A percentile compares a stretch with the other conserved stretches of the same genome.
Conservation (phyloP, 2,113 vertebrate species). For the Chloebia gouldiae region DNA sequence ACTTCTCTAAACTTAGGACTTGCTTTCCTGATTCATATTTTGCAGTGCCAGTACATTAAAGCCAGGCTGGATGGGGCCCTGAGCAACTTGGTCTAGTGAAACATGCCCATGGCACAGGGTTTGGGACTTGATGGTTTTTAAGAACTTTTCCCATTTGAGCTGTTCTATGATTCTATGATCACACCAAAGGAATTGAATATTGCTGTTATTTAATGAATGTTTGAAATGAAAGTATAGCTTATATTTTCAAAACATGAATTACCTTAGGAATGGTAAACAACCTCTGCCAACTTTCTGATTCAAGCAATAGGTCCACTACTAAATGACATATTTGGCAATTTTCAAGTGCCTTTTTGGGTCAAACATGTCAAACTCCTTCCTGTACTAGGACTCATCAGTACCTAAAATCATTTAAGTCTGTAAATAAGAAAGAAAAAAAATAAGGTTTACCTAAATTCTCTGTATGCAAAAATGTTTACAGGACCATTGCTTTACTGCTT, state of each 20-base stretch:
- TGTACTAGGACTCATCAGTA: neutral
- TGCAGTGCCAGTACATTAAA: neutral
- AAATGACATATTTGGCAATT: neutral
- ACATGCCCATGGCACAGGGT: accelerated
- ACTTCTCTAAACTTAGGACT: neutral
- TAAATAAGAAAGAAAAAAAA: neutral
- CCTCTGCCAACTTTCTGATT: neutral
- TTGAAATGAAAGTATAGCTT: neutral
- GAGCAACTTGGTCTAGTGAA: neutral
- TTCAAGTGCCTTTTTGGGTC: neutral
- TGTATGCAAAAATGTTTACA: neutral
- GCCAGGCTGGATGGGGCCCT: neutral
- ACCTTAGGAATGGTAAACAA: neutral
- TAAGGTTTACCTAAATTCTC: neutral
- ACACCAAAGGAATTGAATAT: neutral
- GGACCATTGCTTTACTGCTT: neutral
- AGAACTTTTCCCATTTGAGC: neutral
- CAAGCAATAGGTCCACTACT: neutral
- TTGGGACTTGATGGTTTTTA: neutral
- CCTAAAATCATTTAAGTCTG: neutral
- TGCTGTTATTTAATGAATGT: neutral
- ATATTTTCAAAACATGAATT: neutral
- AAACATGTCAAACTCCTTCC: neutral
- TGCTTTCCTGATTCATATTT: neutral
- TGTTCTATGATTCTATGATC: neutral